Conservation (phyloP, 2,113 vertebrate genomes). For the Campylomormyrus numenius region DNA sequence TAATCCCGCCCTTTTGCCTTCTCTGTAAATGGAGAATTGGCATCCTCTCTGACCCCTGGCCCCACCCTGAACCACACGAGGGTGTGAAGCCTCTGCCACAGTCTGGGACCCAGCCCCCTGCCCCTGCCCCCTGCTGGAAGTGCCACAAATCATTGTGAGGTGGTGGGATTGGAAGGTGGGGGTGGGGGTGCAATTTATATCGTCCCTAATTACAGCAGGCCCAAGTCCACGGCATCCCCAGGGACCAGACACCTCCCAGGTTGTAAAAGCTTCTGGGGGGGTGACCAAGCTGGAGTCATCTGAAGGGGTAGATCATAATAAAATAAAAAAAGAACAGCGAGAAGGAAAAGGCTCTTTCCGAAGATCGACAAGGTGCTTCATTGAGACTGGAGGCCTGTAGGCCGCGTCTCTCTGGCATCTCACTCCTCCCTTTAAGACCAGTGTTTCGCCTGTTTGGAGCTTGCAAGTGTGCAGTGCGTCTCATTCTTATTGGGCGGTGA, state of each 20-base stretch:
- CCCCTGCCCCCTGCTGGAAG: slow-evolving; percentile 8
- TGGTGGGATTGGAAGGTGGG: background rate
- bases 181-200: slow-evolving; percentile 39
- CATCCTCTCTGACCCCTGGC: slow-evolving; percentile 31
- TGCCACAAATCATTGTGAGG: background rate
- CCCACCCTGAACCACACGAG: slow-evolving; percentile 35
- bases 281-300: background rate
- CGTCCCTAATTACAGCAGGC: slow-evolving; percentile 48
- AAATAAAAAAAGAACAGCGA: background rate
- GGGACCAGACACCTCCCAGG: slow-evolving; percentile 19
- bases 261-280: slow-evolving; percentile 28
- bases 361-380: background rate
- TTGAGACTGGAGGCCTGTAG: background rate
- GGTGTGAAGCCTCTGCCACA: slow-evolving; percentile 43
- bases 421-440: background rate
- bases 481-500: background rate
- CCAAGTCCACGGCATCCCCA: background rate
- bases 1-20: background rate
- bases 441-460: background rate
- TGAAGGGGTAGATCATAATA: background rate
- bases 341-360: background rate
- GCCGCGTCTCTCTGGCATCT: background rate
- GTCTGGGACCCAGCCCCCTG: background rate
- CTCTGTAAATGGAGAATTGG: slow-evolving; percentile 15
- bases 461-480: background rate